These are phyloP conservation scores for Sabellastarte sp. DNA, from an alignment of 2,888 invertebrate genomes.

Conservation along the genomic window DNA sequence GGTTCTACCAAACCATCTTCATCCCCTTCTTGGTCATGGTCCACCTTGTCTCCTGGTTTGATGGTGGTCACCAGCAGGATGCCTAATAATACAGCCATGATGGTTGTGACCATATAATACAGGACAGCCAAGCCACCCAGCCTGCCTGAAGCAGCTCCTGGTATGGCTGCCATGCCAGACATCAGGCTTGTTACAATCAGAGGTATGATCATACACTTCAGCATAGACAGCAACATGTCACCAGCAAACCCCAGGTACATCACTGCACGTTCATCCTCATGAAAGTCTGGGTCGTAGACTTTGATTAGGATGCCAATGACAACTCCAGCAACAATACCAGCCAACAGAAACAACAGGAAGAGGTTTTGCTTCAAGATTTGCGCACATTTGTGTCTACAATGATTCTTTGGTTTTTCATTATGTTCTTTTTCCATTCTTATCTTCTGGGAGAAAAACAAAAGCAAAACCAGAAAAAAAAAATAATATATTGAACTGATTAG, in stretches of 20 bases:
- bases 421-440: too few species aligned
- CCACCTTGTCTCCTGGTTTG: constrained; percentile 13
- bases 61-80: constrained; percentile 23
- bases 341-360: constrained; percentile 75
- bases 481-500: too few species aligned
- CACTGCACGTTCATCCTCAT: constrained; percentile 65
- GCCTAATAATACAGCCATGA: constrained; percentile 24
- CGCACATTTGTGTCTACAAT: neutral
- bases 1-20: constrained; percentile 11
- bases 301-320: constrained; percentile 62
- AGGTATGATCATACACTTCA: constrained; percentile 21
- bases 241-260: constrained; percentile 61
- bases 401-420: too few species aligned
- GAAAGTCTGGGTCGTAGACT: constrained; percentile 48
- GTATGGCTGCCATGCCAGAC: constrained; percentile 78
- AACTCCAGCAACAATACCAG: constrained; percentile 77
- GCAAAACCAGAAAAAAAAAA: too few species aligned
- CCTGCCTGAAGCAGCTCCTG: constrained; percentile 73
- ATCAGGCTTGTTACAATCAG: constrained; percentile 18
- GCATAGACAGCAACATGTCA: constrained; percentile 27
- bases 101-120: constrained; percentile 75
- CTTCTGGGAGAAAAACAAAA: too few species aligned
- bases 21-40: neutral
- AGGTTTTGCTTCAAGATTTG: constrained; percentile 63
- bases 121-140: constrained; percentile 61